Conservation (phyloP, 2,113 vertebrate species). For the Phodopus roborovskii region DNA sequence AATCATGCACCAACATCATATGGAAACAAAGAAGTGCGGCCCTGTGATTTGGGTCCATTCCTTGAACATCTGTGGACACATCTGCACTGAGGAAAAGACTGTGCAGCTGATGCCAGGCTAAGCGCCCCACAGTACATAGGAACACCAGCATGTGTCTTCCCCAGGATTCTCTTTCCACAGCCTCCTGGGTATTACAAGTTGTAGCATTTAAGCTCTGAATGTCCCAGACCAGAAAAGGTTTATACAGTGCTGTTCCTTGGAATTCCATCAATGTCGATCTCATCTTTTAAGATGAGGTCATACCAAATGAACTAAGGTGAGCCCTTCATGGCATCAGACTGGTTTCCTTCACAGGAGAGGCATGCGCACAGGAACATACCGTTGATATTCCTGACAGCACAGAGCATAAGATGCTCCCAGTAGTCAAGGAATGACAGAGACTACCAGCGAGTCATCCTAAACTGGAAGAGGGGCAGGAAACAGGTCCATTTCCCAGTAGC, state of each 20-base stretch:
- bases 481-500: background rate
- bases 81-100: background rate
- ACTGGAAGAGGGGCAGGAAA: background rate
- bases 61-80: background rate
- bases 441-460: background rate
- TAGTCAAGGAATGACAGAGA: background rate
- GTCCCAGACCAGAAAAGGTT: background rate
- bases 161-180: background rate
- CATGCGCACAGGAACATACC: background rate
- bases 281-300: background rate
- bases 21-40: background rate
- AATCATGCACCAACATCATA: background rate
- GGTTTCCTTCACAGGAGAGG: background rate
- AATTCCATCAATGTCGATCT: background rate
- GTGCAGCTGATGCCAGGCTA: background rate
- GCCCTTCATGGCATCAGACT: background rate
- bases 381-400: background rate
- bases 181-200: background rate
- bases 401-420: background rate
- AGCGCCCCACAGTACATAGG: fast-evolving
- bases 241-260: background rate
- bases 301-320: background rate
- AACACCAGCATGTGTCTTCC: background rate
- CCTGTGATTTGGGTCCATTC: no score
- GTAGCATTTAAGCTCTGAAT: no score